A percentile compares a stretch with the other conserved stretches of the same genome.
Evolutionary conservation across 2,113 vertebrate species (phyloP).

Genomic region (Leptocoma aspasia): DNA sequence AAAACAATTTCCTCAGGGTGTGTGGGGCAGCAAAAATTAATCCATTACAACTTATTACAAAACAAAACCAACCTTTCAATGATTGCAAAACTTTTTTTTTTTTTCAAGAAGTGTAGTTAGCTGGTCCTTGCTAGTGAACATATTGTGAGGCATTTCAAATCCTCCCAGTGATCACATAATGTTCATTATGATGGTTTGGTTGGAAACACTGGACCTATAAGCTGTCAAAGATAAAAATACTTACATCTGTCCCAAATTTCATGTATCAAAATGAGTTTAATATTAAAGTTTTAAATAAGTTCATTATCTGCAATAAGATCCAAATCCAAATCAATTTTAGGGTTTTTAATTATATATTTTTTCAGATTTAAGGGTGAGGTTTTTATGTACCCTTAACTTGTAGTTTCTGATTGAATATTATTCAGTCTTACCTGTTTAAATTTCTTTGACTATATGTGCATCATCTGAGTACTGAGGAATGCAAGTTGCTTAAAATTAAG

Average conservation of each 20-base stretch:
- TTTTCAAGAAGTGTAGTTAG: background rate
- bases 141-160: background rate
- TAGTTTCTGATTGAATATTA: background rate
- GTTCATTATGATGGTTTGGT: background rate
- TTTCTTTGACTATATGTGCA: background rate
- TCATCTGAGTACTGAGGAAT: background rate
- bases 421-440: background rate
- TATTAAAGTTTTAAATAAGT: background rate
- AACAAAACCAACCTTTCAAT: background rate
- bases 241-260: background rate
- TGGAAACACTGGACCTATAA: background rate
- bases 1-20: background rate
- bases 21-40: background rate
- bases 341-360: background rate
- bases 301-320: background rate
- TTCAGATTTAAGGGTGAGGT: background rate
- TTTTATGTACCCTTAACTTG: background rate
- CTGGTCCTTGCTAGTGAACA: background rate
- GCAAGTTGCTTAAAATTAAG: background rate
- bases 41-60: background rate
- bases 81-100: background rate
- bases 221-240: background rate
- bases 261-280: background rate
- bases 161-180: background rate
- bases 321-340: background rate